Conservation (phyloP, 2,113 vertebrate genomes). For the Hylia prasina region DNA sequence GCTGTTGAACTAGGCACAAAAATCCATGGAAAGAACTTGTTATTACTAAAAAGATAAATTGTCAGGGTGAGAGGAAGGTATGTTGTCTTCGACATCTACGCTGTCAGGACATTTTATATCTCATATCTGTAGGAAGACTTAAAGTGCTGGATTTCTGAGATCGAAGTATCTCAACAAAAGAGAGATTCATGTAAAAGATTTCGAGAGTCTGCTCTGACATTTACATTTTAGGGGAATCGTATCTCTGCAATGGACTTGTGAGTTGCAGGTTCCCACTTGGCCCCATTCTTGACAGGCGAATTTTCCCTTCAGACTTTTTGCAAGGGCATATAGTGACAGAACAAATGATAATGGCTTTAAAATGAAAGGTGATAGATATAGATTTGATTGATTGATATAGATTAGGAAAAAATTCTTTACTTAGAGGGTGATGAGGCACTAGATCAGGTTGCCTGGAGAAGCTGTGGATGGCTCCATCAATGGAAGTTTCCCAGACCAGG, state of each 20-base stretch:
- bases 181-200: background rate
- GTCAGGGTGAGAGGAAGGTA: background rate
- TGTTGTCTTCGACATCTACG: background rate
- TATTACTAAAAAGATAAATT: background rate
- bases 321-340: background rate
- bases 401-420: background rate
- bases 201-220: background rate
- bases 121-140: background rate
- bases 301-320: background rate
- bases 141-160: background rate
- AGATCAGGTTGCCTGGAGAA: background rate
- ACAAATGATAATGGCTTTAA: background rate
- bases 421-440: background rate
- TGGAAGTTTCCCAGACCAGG: background rate
- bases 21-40: background rate
- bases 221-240: background rate
- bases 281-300: background rate
- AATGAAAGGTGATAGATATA: background rate
- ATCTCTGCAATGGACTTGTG: background rate
- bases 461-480: background rate
- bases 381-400: background rate
- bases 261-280: background rate
- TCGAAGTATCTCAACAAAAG: background rate
- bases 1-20: background rate
- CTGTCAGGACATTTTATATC: background rate